Percentiles rank a stretch among this genome's conserved stretches.
phyloP scores from a whole-genome alignment of 2,113 vertebrate genomes.

The Delphinapterus leucas region DNA sequence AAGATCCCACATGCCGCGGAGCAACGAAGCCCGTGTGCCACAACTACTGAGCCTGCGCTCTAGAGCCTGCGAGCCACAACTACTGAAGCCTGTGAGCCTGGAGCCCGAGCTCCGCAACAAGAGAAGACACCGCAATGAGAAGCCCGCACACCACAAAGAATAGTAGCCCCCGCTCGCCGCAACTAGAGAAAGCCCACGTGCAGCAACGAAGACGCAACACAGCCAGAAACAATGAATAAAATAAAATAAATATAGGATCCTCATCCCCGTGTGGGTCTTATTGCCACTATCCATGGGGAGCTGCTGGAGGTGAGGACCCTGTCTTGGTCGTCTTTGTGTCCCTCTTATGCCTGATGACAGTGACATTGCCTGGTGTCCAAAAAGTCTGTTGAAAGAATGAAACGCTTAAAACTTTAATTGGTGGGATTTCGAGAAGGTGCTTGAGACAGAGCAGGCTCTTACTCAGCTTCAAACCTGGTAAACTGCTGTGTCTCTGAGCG shows the following conservation, averaged over 20 bases:
- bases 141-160: too few species aligned
- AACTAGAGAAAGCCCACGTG: too few species aligned
- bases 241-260: neutral
- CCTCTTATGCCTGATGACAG: neutral
- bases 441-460: neutral
- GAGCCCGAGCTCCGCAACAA: too few species aligned
- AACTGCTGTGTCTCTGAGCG: neutral
- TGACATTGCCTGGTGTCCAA: neutral
- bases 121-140: too few species aligned
- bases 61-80: too few species aligned
- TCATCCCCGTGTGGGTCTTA: neutral
- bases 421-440: neutral
- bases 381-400: neutral
- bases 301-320: neutral
- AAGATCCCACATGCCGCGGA: too few species aligned
- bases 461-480: neutral
- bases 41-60: too few species aligned
- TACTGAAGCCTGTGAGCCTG: too few species aligned
- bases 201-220: too few species aligned
- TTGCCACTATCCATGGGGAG: neutral
- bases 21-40: too few species aligned
- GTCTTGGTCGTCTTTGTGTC: neutral
- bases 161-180: too few species aligned
- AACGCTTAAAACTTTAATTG: neutral
- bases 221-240: too few species aligned